phyloP scores from a whole-genome alignment of 2,797 vertebrate species.

The Selene dorsalis region DNA sequence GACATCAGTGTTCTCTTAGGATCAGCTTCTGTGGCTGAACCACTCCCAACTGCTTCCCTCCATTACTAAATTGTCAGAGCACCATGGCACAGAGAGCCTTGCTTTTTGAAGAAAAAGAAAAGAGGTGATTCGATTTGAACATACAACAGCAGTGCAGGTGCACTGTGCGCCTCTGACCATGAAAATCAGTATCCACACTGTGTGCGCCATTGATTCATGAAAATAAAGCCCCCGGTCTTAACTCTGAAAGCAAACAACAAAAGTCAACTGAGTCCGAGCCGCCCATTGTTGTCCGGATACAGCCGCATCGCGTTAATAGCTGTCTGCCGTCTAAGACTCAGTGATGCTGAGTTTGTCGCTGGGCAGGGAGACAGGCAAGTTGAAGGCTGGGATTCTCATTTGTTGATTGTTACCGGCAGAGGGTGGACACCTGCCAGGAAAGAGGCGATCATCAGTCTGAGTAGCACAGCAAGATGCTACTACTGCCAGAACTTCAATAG shows the following conservation, averaged over 20 bases:
- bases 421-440: constrained; percentile 80
- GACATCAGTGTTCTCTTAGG: constrained; percentile 34
- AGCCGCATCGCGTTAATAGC: constrained; percentile 66
- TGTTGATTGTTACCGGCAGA: constrained; percentile 84
- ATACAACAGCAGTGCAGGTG: constrained; percentile 41
- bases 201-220: constrained; percentile 41
- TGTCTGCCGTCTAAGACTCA: constrained; percentile 60
- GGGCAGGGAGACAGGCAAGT: constrained; percentile 62
- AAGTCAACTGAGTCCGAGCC: constrained; percentile 51
- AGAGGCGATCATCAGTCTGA: constrained; percentile 80
- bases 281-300: constrained; percentile 38
- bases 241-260: constrained; percentile 52
- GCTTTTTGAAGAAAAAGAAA: constrained; percentile 50
- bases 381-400: constrained; percentile 78
- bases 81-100: not conserved
- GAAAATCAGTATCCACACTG: constrained; percentile 44
- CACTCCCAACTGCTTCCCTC: constrained; percentile 30
- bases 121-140: constrained; percentile 52
- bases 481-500: constrained; percentile 78
- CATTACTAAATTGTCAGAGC: constrained; percentile 48
- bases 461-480: constrained; percentile 76
- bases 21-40: constrained; percentile 43
- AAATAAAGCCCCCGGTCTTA: constrained; percentile 52
- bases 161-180: constrained; percentile 39
- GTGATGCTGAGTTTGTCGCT: constrained; percentile 59